phyloP scores from a whole-genome alignment of 2,888 invertebrate genomes.

The Drosophila hamatofila region DNA sequence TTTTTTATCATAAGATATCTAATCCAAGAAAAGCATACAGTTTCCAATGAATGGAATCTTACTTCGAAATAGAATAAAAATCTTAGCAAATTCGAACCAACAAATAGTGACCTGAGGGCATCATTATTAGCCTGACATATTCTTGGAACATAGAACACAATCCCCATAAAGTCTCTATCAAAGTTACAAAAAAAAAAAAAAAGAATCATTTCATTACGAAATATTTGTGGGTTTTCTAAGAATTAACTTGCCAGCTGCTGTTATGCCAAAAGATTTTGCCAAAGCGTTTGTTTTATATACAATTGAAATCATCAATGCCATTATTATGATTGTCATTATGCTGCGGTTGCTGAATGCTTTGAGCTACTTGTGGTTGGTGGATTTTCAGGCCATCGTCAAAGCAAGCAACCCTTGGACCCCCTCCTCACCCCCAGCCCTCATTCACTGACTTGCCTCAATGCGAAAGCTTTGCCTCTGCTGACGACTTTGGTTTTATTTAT shows the following conservation, averaged over 20 bases:
- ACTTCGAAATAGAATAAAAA: background rate
- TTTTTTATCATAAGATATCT: background rate
- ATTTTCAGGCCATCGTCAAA: slow-evolving; percentile 17
- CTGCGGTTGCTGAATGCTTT: slow-evolving; percentile 26
- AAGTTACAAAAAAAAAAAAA: background rate
- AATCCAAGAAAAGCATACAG: background rate
- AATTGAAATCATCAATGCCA: slow-evolving; percentile 67
- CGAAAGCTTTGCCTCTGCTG: slow-evolving; percentile 38
- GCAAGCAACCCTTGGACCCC: background rate
- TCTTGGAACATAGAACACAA: too few species aligned
- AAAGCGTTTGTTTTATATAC: slow-evolving; percentile 33
- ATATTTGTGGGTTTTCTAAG: slow-evolving; percentile 3
- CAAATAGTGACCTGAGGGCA: background rate
- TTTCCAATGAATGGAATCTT: too few species aligned
- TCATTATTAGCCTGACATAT: background rate
- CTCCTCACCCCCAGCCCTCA: background rate
- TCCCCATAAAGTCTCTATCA: background rate
- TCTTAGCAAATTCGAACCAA: background rate
- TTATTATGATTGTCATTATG: slow-evolving; percentile 54
- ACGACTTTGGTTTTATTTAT: slow-evolving; percentile 71
- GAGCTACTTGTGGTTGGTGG: slow-evolving; percentile 48
- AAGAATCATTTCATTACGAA: slow-evolving; percentile 4
- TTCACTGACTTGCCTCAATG: background rate
- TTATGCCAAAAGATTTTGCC: background rate
- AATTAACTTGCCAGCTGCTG: slow-evolving; percentile 30